Conservation (phyloP, 2,797 vertebrate species). For the Knipowitschia caucasica region DNA sequence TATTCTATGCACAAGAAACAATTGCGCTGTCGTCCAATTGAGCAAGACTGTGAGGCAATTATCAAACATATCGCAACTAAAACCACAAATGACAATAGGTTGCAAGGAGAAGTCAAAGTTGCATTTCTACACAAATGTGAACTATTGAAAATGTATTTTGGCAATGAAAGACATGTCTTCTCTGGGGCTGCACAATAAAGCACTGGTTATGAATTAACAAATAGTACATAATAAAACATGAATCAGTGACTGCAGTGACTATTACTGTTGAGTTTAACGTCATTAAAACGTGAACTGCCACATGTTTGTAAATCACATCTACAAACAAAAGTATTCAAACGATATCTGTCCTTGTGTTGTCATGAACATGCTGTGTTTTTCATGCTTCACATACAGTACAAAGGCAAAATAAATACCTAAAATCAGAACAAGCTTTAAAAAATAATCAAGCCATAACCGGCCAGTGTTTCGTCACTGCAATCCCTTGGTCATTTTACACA, state of each 20-base stretch:
- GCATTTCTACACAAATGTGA: not conserved
- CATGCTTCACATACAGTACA: not conserved
- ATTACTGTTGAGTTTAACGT: too few relatives aligned
- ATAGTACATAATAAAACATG: slow-evolving; percentile 9
- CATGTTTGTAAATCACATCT: not conserved
- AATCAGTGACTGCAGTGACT: not conserved
- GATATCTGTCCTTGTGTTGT: not conserved
- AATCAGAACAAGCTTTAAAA: not conserved
- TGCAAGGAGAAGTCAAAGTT: too few relatives aligned
- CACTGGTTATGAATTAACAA: slow-evolving; percentile 36
- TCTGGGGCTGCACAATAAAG: slow-evolving; percentile 38
- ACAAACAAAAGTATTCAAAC: not conserved
- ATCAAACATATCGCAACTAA: slow-evolving; percentile 11
- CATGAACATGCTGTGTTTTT: not conserved
- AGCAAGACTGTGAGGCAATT: not conserved
- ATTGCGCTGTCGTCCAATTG: not conserved
- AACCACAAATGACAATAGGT: slow-evolving; percentile 16
- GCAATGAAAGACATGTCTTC: not conserved
- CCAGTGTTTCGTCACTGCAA: not conserved
- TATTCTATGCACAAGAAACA: slow-evolving; percentile 27
- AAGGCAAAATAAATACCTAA: slow-evolving; percentile 9
- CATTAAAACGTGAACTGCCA: not conserved
- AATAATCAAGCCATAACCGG: not conserved
- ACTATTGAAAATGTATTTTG: not conserved
- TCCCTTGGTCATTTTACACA: too few relatives aligned